phyloP scores from a whole-genome alignment of 1,140 invertebrate species.

The Danaus plexippus region DNA sequence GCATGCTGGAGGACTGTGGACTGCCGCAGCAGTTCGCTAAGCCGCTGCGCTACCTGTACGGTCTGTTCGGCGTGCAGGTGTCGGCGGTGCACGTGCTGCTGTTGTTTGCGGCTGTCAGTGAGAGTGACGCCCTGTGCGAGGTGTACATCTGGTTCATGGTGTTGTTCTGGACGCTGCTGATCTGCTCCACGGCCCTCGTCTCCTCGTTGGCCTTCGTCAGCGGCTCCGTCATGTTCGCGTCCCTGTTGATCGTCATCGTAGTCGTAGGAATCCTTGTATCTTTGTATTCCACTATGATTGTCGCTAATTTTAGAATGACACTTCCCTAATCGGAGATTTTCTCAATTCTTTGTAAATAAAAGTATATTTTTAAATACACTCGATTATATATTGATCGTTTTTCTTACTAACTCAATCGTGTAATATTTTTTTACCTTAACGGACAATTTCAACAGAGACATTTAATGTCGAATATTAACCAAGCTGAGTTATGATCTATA shows the following conservation, averaged over 20 bases:
- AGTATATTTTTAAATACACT: too few relatives aligned
- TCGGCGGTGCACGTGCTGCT: constrained; percentile 22
- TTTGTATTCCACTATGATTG: constrained; percentile 19
- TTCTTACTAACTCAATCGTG: too few relatives aligned
- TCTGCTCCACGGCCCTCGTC: constrained; percentile 5
- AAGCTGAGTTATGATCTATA: too few relatives aligned
- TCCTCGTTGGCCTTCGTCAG: constrained; percentile 6
- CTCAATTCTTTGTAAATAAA: too few relatives aligned
- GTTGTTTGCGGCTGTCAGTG: constrained; percentile 27
- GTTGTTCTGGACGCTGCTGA: constrained; percentile 10
- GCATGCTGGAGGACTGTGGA: constrained; percentile 6
- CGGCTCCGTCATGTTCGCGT: constrained; percentile 10
- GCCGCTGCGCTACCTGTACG: constrained; percentile 21
- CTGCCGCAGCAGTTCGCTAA: constrained; percentile 8
- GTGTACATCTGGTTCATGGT: constrained; percentile 33
- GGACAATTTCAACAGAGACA: too few relatives aligned
- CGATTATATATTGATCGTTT: too few relatives aligned
- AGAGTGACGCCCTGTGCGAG: constrained; percentile 33
- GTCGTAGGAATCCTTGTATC: constrained; percentile 10
- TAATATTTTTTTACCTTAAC: too few relatives aligned
- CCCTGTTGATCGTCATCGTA: constrained; percentile 6
- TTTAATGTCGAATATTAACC: too few relatives aligned
- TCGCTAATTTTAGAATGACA: constrained; percentile 33
- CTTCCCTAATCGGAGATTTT: constrained; percentile 19
- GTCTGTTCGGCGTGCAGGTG: constrained; percentile 23